Conservation (phyloP, 2,797 vertebrate genomes). For the Galaxias olidus region DNA sequence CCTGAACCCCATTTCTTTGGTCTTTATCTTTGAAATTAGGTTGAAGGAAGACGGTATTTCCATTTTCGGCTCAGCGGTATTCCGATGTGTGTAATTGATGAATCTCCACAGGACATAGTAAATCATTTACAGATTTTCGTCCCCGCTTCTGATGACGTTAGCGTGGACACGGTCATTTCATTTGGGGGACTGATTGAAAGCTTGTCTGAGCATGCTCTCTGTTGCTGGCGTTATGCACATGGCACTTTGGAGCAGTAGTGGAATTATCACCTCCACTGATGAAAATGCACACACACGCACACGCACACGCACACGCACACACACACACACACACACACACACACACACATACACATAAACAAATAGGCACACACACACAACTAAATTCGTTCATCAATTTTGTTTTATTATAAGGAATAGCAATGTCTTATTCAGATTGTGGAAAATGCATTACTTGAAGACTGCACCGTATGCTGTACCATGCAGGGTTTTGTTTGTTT, state of each 20-base stretch:
- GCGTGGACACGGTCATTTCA: conserved; percentile 62
- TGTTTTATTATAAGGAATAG: too few relatives aligned
- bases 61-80: conserved; percentile 74
- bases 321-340: conserved; percentile 2
- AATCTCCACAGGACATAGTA: conserved; percentile 71
- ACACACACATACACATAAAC: neutral
- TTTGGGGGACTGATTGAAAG: conserved; percentile 68
- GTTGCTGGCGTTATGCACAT: conserved; percentile 66
- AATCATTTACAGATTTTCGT: conserved; percentile 71
- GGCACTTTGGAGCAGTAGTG: conserved; percentile 56
- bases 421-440: neutral
- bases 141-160: conserved; percentile 63
- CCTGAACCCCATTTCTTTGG: conserved; percentile 36
- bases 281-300: neutral
- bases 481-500: conserved; percentile 21
- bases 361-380: conserved; percentile 23
- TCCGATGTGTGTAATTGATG: conserved; percentile 71
- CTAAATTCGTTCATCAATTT: too few relatives aligned
- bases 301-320: conserved; percentile 6
- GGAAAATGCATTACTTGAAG: neutral
- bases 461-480: conserved; percentile 14
- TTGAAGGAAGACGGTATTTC: conserved; percentile 61
- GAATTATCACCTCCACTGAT: conserved; percentile 73
- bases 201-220: conserved; percentile 67
- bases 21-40: conserved; percentile 55